Percentiles rank a stretch among this genome's conserved stretches.
Conservation (phyloP, 2,797 vertebrate genomes). For the Chromis chromis region DNA sequence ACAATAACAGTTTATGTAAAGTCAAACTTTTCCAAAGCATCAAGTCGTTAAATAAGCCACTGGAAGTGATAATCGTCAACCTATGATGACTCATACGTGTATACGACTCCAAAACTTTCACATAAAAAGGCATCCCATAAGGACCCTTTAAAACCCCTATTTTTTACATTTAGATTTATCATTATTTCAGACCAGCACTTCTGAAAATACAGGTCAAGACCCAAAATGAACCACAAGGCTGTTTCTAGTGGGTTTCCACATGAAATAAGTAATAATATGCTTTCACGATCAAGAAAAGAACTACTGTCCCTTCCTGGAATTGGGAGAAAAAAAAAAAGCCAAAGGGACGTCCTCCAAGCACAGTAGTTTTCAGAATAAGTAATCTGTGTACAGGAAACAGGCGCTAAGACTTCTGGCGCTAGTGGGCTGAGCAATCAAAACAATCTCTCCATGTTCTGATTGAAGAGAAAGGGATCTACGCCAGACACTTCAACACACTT, state of each 20-base stretch:
- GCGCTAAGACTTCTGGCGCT: constrained; percentile 77
- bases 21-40: constrained; percentile 5
- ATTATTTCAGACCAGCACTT: constrained; percentile 47
- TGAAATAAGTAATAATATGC: constrained; percentile 73
- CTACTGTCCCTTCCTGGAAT: constrained; percentile 67
- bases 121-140: constrained; percentile 23
- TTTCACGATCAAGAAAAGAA: constrained; percentile 53
- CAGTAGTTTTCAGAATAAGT: constrained; percentile 73
- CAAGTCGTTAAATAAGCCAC: not conserved
- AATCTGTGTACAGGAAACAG: constrained; percentile 78
- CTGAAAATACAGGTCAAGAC: constrained; percentile 53
- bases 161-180: constrained; percentile 47
- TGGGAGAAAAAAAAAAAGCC: constrained; percentile 14
- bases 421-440: constrained; percentile 80
- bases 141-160: constrained; percentile 29
- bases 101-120: constrained; percentile 19
- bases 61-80: constrained; percentile 7
- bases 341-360: constrained; percentile 56
- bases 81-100: constrained; percentile 28
- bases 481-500: constrained; percentile 61
- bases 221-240: constrained; percentile 46
- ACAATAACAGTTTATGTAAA: not conserved
- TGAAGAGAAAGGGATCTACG: constrained; percentile 54
- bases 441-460: constrained; percentile 78
- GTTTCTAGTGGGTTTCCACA: constrained; percentile 65